Base-by-base conservation (phyloP, 2,113 vertebrate species). In the Calyptomena viridis region DNA sequence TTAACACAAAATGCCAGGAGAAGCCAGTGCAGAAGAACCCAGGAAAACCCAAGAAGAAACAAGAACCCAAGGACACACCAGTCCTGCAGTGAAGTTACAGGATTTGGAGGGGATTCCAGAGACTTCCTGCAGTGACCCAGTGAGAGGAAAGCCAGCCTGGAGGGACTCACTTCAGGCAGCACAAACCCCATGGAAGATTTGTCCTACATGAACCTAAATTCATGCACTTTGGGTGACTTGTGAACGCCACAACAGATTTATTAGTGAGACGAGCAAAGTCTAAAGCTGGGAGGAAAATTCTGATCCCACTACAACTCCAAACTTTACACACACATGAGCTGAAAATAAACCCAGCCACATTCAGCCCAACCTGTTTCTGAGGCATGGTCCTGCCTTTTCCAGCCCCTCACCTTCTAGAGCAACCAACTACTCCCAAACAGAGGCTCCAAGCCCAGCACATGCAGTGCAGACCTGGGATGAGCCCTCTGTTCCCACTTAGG, bases 241-340 rank as follows among this genome's bases (percentile, higher is more conserved):
- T 18, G 20, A 75, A n/a, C 1, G 9, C 24, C 66, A 40, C 24
- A 11, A 47, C 19, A 7, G 14, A 27, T 42, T 55, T 12, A 20
- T 22, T 2, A 46, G 16, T 0, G 2, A 81, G 49, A 15, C 0
- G 4, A 81, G 10, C 11, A 4, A 37, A 59, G 12, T 1, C 24
- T 23, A n/a, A 86, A 86, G 27, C 30, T 21, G 27, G 21, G 35
- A 76, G 15, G 25, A 11, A 63, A 50, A 35, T 50, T 42, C 68
- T 53, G 39, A 81, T 24, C n/a, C 60, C 1, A 1, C 46, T 42
- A 47, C 20, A 75, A 5, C 12, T 35, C 77, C 79, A 60, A 63
- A 56, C 37, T 40, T 53, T 1, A 55, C 46, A 52, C 42, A n/a
- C 2, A 0, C 4, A 11, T 76, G 1, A 71, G 63, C 28, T 35